These are phyloP conservation scores for Gymnarchus niloticus DNA, from an alignment of 2,113 vertebrate species.

Conservation along the genomic window DNA sequence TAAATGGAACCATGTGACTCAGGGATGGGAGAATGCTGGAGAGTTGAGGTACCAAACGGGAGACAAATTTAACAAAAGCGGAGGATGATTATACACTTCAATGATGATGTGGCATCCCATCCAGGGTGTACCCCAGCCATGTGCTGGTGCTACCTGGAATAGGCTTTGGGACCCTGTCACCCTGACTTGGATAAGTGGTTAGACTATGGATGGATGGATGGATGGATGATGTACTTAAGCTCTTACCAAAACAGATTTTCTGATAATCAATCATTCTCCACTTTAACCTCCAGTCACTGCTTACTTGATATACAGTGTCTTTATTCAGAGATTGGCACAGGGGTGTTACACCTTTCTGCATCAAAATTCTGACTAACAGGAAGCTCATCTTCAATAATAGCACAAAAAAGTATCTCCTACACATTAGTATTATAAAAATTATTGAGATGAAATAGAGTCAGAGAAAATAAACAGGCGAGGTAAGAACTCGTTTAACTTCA, in stretches of 20 bases:
- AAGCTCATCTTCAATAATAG: neutral
- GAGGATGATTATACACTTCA: too few relatives aligned
- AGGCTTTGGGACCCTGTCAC: too few relatives aligned
- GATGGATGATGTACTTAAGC: too few relatives aligned
- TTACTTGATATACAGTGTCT: neutral
- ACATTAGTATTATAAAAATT: slow-evolving; percentile 13
- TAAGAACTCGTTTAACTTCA: neutral
- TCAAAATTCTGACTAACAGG: neutral
- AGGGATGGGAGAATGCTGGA: neutral
- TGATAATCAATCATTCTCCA: neutral
- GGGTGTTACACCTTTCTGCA: neutral
- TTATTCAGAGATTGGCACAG: neutral
- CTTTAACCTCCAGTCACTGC: neutral
- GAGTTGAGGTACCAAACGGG: neutral
- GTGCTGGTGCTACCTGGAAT: too few relatives aligned
- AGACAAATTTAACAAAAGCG: neutral
- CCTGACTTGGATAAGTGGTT: too few relatives aligned
- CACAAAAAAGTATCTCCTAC: neutral
- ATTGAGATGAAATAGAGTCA: neutral
- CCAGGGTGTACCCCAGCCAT: too few relatives aligned
- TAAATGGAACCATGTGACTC: neutral
- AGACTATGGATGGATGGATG: too few relatives aligned
- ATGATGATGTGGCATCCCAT: too few relatives aligned
- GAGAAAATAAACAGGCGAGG: neutral
- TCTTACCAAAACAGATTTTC: neutral